Evolutionary conservation across 92 coral and sea anemone genomes (phyloP), one percentile per base, ranked within the genome.

Genomic region (Blastomussa wellsi): DNA sequence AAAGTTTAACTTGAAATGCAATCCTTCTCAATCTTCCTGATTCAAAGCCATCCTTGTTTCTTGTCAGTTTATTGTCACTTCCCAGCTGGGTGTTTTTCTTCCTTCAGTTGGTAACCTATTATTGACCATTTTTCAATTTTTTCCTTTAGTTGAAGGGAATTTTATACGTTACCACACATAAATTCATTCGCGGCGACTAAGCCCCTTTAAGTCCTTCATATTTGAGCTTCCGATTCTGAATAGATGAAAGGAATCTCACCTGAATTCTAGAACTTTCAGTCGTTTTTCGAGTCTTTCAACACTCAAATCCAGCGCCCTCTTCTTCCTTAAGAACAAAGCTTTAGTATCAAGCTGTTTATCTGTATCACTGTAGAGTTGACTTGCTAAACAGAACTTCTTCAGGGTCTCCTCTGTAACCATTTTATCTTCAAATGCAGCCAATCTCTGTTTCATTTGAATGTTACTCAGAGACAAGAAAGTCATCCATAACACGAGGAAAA

Each of bases 211-310:
- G n/a, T n/a, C n/a, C n/a, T n/a, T n/a, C n/a, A n/a, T n/a, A n/a
- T n/a, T n/a, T n/a, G n/a, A n/a, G n/a, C n/a, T n/a, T n/a, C n/a
- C n/a, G n/a, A n/a, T n/a, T 13, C 49, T 44, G 8, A 44, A 44
- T 20, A 53, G 62, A 53, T 20, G 6, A 68, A 68, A 33, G 73
- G 1, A 36, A 74, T 33, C 70, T 19, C 28, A 78, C 81, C 81
- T 55, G 33, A 35, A 33, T 78, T 78, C 81, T 36, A 78, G 49
- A 55, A 55, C 32, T 57, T 78, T 78, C 35, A 78, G 13, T 78
- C 81, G 69, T 57, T 78, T 57, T 26, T 78, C 70, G 42, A 78
- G 81, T 22, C 36, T 78, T 59, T 78, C 69, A 33, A 78, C 51
- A n/a, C 71, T 55, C 17, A 37, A 33, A 17, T 52, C 65, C 31